Percentiles rank a stretch among this genome's conserved stretches.
Conservation (phyloP, 2,797 vertebrate genomes). For the Phoxinus dragarum region DNA sequence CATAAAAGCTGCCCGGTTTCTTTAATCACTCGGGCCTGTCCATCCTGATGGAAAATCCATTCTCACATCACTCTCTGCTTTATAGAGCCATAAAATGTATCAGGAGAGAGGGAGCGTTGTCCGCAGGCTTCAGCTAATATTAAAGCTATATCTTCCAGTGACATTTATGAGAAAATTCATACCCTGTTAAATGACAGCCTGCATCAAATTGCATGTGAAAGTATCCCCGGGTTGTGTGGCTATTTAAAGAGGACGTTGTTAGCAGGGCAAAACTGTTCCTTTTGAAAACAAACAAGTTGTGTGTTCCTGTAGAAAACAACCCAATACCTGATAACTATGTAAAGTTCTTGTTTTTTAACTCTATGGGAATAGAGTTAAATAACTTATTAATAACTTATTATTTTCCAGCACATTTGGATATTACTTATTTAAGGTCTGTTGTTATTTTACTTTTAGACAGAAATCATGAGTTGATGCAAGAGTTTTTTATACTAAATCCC, state of each 20-base stretch:
- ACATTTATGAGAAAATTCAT: slow-evolving; percentile 43
- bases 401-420: neutral
- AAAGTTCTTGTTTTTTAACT: neutral
- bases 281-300: slow-evolving; percentile 1
- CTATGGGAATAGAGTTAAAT: no score
- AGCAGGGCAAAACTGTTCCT: neutral
- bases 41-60: slow-evolving; percentile 37
- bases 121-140: slow-evolving; percentile 37
- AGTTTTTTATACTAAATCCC: neutral
- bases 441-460: neutral
- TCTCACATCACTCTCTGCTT: slow-evolving; percentile 28
- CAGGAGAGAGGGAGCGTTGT: neutral
- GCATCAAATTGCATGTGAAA: slow-evolving; percentile 4
- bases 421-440: neutral
- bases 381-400: neutral
- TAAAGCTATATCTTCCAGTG: slow-evolving; percentile 36
- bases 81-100: slow-evolving; percentile 50
- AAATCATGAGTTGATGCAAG: neutral
- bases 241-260: neutral
- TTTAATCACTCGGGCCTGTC: slow-evolving; percentile 18
- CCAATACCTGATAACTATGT: neutral
- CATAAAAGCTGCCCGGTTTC: neutral
- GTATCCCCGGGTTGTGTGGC: slow-evolving; percentile 7
- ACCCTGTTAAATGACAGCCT: slow-evolving; percentile 31
- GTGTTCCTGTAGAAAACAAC: neutral